Conservation (phyloP, 2,888 invertebrate genomes). For the Eustalomyia histrio region DNA sequence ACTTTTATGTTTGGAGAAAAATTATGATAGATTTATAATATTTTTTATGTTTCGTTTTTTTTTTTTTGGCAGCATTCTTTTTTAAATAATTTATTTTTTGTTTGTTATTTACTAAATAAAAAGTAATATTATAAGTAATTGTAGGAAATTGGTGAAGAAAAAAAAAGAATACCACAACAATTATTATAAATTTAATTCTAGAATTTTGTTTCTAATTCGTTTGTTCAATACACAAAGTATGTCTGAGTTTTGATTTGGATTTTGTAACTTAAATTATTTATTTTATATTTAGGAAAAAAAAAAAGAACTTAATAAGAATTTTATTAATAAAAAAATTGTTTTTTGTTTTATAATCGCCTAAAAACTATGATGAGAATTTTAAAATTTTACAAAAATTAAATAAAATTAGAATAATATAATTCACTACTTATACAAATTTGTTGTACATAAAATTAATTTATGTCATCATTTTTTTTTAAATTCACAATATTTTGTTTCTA, state of each 20-base stretch:
- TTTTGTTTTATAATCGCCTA: constrained; percentile 34
- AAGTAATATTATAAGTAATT: background rate
- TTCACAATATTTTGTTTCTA: background rate
- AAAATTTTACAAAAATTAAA: constrained; percentile 35
- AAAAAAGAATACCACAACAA: constrained; percentile 4
- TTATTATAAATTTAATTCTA: background rate
- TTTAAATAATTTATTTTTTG: background rate
- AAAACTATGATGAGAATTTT: constrained; percentile 52
- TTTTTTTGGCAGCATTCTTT: constrained; percentile 63
- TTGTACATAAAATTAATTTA: constrained; percentile 22
- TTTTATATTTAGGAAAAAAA: background rate
- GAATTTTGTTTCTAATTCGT: constrained; percentile 8
- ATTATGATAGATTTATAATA: background rate
- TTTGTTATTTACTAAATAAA: background rate
- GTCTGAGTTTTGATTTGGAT: constrained; percentile 27
- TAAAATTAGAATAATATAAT: constrained; percentile 11
- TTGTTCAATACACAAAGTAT: background rate
- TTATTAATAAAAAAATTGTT: background rate
- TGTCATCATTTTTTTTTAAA: constrained; percentile 5
- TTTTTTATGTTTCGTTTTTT: constrained; percentile 21
- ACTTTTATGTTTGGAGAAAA: background rate
- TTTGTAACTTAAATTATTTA: constrained; percentile 11
- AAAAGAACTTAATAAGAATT: background rate
- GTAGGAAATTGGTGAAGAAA: background rate
- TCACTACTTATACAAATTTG: constrained; percentile 46